Conservation (phyloP, 2,113 vertebrate species). For the Hypocryptadius cinnamomeus region DNA sequence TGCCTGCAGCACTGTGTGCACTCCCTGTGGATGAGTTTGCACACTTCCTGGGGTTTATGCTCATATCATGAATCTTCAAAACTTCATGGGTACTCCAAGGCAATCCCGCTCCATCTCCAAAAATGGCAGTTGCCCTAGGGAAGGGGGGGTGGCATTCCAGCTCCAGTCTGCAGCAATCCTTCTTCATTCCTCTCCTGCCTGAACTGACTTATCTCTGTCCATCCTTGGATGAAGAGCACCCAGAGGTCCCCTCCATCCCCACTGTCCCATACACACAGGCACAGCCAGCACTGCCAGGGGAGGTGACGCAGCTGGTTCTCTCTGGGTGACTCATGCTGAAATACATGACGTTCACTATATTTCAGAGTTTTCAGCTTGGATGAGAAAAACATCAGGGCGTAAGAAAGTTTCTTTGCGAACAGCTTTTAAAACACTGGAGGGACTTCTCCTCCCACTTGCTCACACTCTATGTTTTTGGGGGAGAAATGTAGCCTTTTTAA, state of each 20-base stretch:
- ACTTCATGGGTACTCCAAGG: neutral
- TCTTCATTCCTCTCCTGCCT: neutral
- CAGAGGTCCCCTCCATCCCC: neutral
- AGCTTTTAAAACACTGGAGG: neutral
- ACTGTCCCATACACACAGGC: neutral
- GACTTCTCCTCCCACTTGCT: neutral
- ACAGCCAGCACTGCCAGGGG: neutral
- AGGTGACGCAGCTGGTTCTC: neutral
- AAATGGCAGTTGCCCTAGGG: neutral
- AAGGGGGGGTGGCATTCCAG: neutral
- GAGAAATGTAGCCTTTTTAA: neutral
- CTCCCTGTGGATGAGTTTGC: neutral
- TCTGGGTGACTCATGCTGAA: neutral
- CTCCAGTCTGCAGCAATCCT: neutral
- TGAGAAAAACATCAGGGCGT: neutral
- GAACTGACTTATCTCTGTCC: neutral
- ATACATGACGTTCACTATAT: neutral
- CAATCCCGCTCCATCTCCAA: neutral
- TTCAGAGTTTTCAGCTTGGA: constrained; percentile 1
- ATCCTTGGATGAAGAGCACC: neutral
- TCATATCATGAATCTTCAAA: neutral
- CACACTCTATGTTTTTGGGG: neutral
- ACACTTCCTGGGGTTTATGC: neutral
- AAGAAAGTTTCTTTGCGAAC: neutral
- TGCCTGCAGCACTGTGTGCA: rapidly evolving